These are phyloP conservation scores for Patella caerulea DNA, from an alignment of 2,888 invertebrate genomes.

Conservation along the genomic window DNA sequence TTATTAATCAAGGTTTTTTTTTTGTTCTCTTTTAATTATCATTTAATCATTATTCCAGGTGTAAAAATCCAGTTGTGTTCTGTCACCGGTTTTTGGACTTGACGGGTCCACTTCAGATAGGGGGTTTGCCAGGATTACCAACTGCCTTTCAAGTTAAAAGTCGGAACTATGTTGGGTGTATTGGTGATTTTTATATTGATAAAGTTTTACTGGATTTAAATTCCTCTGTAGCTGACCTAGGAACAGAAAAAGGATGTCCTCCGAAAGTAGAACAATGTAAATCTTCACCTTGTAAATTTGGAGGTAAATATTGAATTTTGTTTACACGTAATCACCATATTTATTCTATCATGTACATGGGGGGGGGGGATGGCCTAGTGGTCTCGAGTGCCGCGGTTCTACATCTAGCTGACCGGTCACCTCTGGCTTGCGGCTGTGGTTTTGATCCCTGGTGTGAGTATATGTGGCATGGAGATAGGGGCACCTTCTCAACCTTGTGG, in stretches of 20 bases:
- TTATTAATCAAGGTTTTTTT: too few relatives aligned
- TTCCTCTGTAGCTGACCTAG: constrained; percentile 54
- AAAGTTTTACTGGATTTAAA: constrained; percentile 89
- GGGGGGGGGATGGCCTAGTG: too few relatives aligned
- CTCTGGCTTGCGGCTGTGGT: too few relatives aligned
- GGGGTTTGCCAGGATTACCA: constrained; percentile 82
- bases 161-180: constrained; percentile 88
- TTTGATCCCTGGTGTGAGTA: too few relatives aligned
- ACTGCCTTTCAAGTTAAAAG: constrained; percentile 64
- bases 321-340: not conserved
- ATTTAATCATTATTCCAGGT: constrained; percentile 59
- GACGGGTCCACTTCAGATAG: constrained; percentile 90
- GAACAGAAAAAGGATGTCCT: constrained; percentile 88
- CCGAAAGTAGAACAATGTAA: constrained; percentile 86
- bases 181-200: constrained; percentile 89
- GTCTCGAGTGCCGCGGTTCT: too few relatives aligned
- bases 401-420: too few relatives aligned
- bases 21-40: too few relatives aligned
- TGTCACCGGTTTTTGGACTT: constrained; percentile 87
- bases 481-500: too few relatives aligned
- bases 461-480: too few relatives aligned
- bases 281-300: constrained; percentile 89
- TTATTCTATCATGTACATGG: too few relatives aligned
- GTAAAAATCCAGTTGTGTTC: constrained; percentile 73
- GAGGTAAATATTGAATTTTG: constrained; percentile 74